These are phyloP conservation scores for Megamerina dolium DNA, from an alignment of 2,888 invertebrate species.

Conservation along the genomic window DNA sequence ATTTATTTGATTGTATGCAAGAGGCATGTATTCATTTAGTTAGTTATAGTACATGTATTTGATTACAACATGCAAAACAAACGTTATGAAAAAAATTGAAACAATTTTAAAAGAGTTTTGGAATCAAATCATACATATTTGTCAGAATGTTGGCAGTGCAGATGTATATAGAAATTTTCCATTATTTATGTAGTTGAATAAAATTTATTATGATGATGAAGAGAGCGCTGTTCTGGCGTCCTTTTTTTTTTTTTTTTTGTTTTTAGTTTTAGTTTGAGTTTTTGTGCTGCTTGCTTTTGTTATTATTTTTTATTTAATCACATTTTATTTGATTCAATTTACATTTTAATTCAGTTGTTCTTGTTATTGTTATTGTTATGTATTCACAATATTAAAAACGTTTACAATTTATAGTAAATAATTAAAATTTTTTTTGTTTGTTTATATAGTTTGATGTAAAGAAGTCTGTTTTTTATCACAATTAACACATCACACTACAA, in stretches of 20 bases:
- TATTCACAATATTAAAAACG: slow-evolving; percentile 5
- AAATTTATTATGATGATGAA: no score
- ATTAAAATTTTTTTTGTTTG: not conserved
- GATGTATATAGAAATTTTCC: slow-evolving; percentile 3
- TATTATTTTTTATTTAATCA: not conserved
- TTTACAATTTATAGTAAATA: slow-evolving; percentile 3
- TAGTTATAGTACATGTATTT: no score
- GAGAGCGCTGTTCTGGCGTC: no score
- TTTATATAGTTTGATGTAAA: slow-evolving; percentile 6
- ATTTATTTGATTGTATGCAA: no score
- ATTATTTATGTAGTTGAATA: not conserved
- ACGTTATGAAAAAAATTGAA: no score
- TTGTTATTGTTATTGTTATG: slow-evolving; percentile 2
- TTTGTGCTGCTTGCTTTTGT: slow-evolving; percentile 1
- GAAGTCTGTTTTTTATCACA: slow-evolving; percentile 18
- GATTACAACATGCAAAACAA: no score
- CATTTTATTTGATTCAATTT: not conserved
- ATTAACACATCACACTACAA: slow-evolving; percentile 17
- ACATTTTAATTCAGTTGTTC: not conserved
- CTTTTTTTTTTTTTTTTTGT: no score
- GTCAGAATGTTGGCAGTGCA: slow-evolving; percentile 11
- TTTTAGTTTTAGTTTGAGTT: slow-evolving; percentile 8
- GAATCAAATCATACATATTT: slow-evolving; percentile 3
- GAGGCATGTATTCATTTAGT: no score
- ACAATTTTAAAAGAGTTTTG: no score